phyloP scores from a whole-genome alignment of 2,888 invertebrate genomes.

The Odontothrips loti region DNA sequence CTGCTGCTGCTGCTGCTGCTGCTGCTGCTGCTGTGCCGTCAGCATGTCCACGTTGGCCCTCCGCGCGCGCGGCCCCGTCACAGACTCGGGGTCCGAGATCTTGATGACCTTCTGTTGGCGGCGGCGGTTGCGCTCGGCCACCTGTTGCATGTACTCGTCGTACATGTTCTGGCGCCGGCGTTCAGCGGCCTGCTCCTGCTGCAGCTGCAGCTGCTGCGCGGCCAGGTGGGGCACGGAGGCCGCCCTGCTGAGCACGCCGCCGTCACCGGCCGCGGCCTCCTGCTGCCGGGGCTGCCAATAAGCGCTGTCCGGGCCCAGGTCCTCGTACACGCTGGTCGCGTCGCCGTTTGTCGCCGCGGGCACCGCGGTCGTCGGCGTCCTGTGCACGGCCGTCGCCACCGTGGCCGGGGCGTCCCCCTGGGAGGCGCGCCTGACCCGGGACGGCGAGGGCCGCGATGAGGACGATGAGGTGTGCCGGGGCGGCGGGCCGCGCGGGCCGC shows the following conservation, averaged over 20 bases:
- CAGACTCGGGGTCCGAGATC: slow-evolving; percentile 59
- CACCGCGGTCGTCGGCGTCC: slow-evolving; percentile 33
- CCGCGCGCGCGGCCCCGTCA: slow-evolving; percentile 35
- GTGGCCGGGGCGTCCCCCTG: background rate
- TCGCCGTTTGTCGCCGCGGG: slow-evolving; percentile 39
- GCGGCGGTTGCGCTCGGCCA: slow-evolving; percentile 71
- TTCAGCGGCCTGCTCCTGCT: slow-evolving; percentile 39
- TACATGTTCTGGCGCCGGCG: slow-evolving; percentile 69
- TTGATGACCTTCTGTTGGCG: slow-evolving; percentile 76
- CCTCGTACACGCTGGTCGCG: slow-evolving; percentile 32
- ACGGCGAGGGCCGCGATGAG: background rate
- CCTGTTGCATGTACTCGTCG: slow-evolving; percentile 74
- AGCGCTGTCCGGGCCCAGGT: slow-evolving; percentile 24
- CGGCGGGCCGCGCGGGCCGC: background rate
- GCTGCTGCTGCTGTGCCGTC: background rate
- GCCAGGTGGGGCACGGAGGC: slow-evolving; percentile 36
- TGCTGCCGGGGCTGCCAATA: slow-evolving; percentile 35
- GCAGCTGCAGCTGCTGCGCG: too few species aligned
- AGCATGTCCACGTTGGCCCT: background rate
- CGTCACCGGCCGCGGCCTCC: slow-evolving; percentile 35
- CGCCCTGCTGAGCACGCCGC: slow-evolving; percentile 39
- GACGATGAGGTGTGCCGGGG: background rate
- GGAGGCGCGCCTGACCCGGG: background rate
- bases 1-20: background rate
- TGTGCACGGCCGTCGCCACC: background rate